A percentile compares a stretch with the other conserved stretches of the same genome.
Conservation (phyloP, 2,797 vertebrate genomes). For the Ctenopoma multispine region DNA sequence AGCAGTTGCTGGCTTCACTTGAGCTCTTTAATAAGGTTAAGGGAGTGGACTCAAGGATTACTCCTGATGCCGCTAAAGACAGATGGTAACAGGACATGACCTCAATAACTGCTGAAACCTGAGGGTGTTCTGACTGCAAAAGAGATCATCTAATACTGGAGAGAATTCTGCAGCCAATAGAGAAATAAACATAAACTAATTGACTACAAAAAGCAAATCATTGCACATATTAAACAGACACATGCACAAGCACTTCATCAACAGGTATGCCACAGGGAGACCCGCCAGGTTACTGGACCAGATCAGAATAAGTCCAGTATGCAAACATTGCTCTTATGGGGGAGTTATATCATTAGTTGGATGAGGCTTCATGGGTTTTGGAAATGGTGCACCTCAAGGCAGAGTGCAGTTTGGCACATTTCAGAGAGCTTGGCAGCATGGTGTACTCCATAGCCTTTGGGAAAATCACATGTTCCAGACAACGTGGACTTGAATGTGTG, state of each 20-base stretch:
- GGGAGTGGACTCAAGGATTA: constrained; percentile 55
- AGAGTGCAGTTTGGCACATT: constrained; percentile 60
- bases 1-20: constrained; percentile 52
- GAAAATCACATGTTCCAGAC: constrained; percentile 51
- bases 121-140: constrained; percentile 62
- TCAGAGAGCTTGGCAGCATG: constrained; percentile 63
- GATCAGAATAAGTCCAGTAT: constrained; percentile 47
- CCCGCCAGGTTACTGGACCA: constrained; percentile 33
- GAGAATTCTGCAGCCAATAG: constrained; percentile 43
- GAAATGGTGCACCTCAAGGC: constrained; percentile 50
- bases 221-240: constrained; percentile 12
- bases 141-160: constrained; percentile 51
- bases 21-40: constrained; percentile 72
- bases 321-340: constrained; percentile 40
- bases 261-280: constrained; percentile 49
- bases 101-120: constrained; percentile 65
- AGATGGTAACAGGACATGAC: constrained; percentile 78
- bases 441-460: constrained; percentile 53
- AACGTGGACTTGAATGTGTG: constrained; percentile 53
- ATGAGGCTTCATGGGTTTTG: constrained; percentile 53
- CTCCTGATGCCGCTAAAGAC: constrained; percentile 70
- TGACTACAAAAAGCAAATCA: constrained; percentile 35
- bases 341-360: constrained; percentile 58
- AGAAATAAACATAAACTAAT: constrained; percentile 52
- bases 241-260: constrained; percentile 35